Base-by-base conservation (phyloP, 2,113 vertebrate species). In the Hucho hucho region DNA sequence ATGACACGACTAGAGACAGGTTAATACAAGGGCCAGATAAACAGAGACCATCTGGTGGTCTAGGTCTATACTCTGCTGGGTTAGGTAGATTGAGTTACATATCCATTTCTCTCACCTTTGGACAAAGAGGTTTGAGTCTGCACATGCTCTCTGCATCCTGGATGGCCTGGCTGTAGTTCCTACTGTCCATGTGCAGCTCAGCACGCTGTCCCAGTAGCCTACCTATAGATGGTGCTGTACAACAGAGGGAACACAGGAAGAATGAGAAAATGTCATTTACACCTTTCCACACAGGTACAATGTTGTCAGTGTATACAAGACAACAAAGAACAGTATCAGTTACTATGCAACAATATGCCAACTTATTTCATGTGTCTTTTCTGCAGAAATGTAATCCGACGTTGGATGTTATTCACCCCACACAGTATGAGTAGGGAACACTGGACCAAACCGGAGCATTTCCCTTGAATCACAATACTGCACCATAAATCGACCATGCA, bases 91-190 rank as follows among this genome's bases (percentile, higher is more conserved):
- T 53, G 49, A 18, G 14, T 53, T 18, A 53, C 49, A 53, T 53
- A 53, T 43, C 37, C 9, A 43, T 53, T 1, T 1, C 11, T 58
- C 81, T 83, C 91, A 97, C 96, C 95, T 95, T 93, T 4, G 93
- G 89, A 90, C 93, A 94, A 26, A 93, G 87, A 64, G 95, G 95
- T 56, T 93, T 93, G 47, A 88, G 91, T 65, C 87, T 86, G 76
- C 95, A 98, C 32, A 96, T 85, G 24, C 59, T 24, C 0, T 79
- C 93, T 0, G 92, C 91, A 1, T 97, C 96, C 4, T 93, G 92
- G 75, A 95, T 88, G 9, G 95, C 94, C 84, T 93, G 93, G 56
- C 92, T 90, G 78, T 94, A 95, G 90, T 93, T 96, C 49, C 92
- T 94, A 94, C 96, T 91, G 72, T 90, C 88, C 29, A 92, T 89